A percentile compares a stretch with the other conserved stretches of the same genome.
phyloP scores from a whole-genome alignment of 1,140 invertebrate species.

The Drosophila willistoni region DNA sequence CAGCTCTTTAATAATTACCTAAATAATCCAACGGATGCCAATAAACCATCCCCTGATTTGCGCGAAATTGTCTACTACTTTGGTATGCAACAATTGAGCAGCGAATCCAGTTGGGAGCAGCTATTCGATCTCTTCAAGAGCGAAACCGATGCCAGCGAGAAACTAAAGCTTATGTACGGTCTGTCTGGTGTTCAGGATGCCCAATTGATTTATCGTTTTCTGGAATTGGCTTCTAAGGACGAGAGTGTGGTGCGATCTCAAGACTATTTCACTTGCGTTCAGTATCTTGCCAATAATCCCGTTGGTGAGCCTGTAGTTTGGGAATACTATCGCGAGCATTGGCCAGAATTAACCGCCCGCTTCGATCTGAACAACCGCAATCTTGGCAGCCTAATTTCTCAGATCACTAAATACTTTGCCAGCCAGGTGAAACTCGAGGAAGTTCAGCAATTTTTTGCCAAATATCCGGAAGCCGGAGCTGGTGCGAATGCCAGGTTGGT shows the following conservation, averaged over 20 bases:
- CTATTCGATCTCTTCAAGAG: conserved; percentile 89
- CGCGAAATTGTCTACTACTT: conserved; percentile 88
- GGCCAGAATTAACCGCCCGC: conserved; percentile 88
- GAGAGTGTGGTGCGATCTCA: conserved; percentile 91
- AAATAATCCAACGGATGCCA: conserved; percentile 62
- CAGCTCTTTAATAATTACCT: conserved; percentile 86
- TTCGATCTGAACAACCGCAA: conserved; percentile 92
- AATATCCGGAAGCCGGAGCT: conserved; percentile 94
- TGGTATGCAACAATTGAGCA: conserved; percentile 84
- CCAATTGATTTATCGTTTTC: conserved; percentile 85
- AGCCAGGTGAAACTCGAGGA: conserved; percentile 88
- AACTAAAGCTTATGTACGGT: conserved; percentile 88
- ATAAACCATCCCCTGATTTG: conserved; percentile 90
- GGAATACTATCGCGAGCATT: conserved; percentile 91
- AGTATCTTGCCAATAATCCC: conserved; percentile 88
- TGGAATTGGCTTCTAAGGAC: conserved; percentile 88
- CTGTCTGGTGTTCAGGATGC: conserved; percentile 87
- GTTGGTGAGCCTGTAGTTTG: conserved; percentile 90
- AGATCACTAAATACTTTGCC: conserved; percentile 88
- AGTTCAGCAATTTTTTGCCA: conserved; percentile 90
- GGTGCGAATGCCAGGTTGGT: conserved; percentile 88
- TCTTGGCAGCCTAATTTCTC: conserved; percentile 89
- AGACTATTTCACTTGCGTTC: conserved; percentile 91
- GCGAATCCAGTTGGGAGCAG: conserved; percentile 88
- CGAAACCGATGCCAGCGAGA: conserved; percentile 91